Evolutionary conservation across 2,888 invertebrate species (phyloP), one percentile per base, ranked within the genome.

Genomic region (Amphipoea oculea): DNA sequence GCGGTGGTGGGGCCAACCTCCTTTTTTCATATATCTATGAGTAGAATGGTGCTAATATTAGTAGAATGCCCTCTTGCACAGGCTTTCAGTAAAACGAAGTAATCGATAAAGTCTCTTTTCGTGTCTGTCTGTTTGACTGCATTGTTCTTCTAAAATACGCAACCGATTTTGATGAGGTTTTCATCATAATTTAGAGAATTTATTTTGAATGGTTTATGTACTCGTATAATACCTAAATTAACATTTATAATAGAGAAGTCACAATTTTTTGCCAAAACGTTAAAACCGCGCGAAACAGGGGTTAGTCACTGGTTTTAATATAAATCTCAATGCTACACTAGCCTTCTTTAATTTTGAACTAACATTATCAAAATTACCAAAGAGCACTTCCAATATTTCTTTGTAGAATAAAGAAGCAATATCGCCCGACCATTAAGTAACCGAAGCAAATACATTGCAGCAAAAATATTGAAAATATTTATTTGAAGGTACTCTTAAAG

Each of bases 381-480:
- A 73, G 2, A 29, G 51, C 51, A 54, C n/a, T 36, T 62, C 36
- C 45, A 73, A 79, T 74, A 76, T 67, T 71, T 83, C 29, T 72
- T 57, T 17, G 14, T 12, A 51, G 11, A 75, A 75, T 62, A 63
- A 45, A 65, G 40, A 60, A 76, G 76, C 71, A 79, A 84, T 83
- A 82, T 72, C 17, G 14, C 40, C 12, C 45, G n/a, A 62, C 72
- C 66, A 77, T 75, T 70, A 77, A 80, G 69, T 77, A 60, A 87
- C n/a, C 57, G 72, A 73, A 84, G 69, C 73, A 81, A 75, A 75
- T 76, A 81, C 72, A 84, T 87, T 81, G 78, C 75, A 29, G 72
- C 70, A 76, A 76, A 86, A 76, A 76, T 87, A 85, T 76, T 84
- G 63, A 78, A 85, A 81, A 87, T 83, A 83, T 79, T 88, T 87